Evolutionary conservation across 2,797 vertebrate genomes (phyloP), one percentile per base, ranked within the genome.

Genomic region (Pagetopsis macropterus): DNA sequence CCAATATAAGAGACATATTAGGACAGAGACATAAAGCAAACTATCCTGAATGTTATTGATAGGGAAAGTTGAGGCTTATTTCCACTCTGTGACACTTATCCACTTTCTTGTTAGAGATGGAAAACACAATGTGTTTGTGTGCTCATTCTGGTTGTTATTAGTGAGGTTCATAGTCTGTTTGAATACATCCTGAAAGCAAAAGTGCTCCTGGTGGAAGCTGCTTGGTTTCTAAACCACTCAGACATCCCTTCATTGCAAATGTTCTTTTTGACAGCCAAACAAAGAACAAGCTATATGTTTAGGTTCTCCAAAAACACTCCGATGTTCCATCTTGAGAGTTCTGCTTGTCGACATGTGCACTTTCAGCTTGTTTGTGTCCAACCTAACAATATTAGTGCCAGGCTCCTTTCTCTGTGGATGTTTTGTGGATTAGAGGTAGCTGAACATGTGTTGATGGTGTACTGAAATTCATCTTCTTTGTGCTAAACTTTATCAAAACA

Each of bases 181-280:
- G 65, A 75, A 83, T 52, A 12, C 57, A 64, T 46, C 10, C 59
- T 52, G 31, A 45, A 79, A 59, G 56, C 50, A 78, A 31, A 59
- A 66, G 16, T 55, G 50, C 51, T 49, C 44, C 23, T 75, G 23
- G 52, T 55, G 31, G 31, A 33, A 83, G 71, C 62, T 51, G 55
- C 31, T 57, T 57, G 60, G 66, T 65, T 72, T 83, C 72, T 72
- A 58, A 79, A 67, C 41, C 63, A 58, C 70, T 48, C 68, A 52
- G 44, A 14, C 43, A 51, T 49, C 23, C 60, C 21, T 52, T 67
- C 37, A 59, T 16, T n/a, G 15, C 45, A 55, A 65, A 15, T 40
- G 40, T 81, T 72, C 68, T 68, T 60, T 79, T 17, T 78, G 77
- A 81, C 65, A 27, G 23, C 23, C 23, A 83, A 41, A 57, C 48